phyloP scores from a whole-genome alignment of 2,113 vertebrate species.

The Siniperca knerii region DNA sequence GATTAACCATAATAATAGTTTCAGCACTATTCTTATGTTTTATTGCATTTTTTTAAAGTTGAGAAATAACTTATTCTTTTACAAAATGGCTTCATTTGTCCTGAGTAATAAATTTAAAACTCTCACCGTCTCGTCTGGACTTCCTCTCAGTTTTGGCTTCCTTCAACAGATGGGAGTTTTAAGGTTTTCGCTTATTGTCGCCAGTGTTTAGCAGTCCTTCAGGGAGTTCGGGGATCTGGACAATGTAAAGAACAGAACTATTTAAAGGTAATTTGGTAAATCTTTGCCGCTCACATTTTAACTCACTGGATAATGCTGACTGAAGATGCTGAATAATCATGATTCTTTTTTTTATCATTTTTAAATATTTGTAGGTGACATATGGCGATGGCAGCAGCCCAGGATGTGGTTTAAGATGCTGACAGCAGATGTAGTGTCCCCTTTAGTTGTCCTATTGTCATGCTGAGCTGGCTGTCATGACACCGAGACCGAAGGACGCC shows the following conservation, averaged over 20 bases:
- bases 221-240: conserved; percentile 11
- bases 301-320: not conserved
- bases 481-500: conserved; percentile 27
- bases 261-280: conserved; percentile 36
- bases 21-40: too few relatives aligned
- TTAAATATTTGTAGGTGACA: conserved; percentile 14
- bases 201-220: conserved; percentile 11
- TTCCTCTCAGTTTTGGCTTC: not conserved
- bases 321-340: not conserved
- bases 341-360: not conserved
- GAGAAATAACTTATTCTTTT: not conserved
- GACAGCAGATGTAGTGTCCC: conserved; percentile 41
- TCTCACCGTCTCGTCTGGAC: not conserved
- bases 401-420: conserved; percentile 33
- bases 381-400: conserved; percentile 35
- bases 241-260: conserved; percentile 22
- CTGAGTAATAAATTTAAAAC: too few relatives aligned
- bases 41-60: not conserved
- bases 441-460: conserved; percentile 51
- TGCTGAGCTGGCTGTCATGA: conserved; percentile 60
- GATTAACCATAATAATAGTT: too few relatives aligned
- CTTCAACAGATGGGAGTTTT: conserved; percentile 27
- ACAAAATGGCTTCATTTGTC: not conserved
- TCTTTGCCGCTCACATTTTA: not conserved
- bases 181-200: conserved; percentile 12